Evolutionary conservation across 2,888 invertebrate genomes (phyloP), one percentile per base, ranked within the genome.

Genomic region (Neoscelio sp.): DNA sequence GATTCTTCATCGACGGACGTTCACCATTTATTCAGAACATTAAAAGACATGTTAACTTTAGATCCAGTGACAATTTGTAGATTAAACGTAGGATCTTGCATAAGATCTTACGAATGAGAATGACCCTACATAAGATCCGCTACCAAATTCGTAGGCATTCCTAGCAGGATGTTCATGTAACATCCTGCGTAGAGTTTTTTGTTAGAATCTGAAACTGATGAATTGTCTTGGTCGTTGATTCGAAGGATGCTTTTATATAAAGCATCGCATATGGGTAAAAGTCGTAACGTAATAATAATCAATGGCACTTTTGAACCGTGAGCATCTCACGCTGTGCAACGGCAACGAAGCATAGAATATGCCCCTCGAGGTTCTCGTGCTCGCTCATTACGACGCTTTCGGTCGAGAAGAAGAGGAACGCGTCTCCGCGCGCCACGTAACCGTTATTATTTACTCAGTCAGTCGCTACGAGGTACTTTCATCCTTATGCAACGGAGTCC

Each of bases 391-490:
- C 52, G 75, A 73, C 54, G 68, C 75, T 77, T 77, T 80, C 65
- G 70, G 77, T 28, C 52, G 33, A 58, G 70, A 52, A 60, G 82
- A 83, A 81, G 82, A 84, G 54, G 73, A 73, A 70, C 54, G 23
- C 74, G 79, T 83, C 84, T 82, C 78, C 78, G 78, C 81, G 82
- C 81, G 83, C 84, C 85, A 85, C 85, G 88, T 86, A 88, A 89
- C 89, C 85, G 88, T 89, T 89, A 89, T 89, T 89, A 89, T 89
- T 89, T 89, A 86, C 87, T 87, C 87, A 87, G 85, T 87, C 87
- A 83, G 84, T 87, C 85, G 85, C 84, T 86, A 82, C 83, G 80
- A 82, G 83, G 82, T 85, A 87, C 88, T 89, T 88, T 89, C 87
- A 87, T 88, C 86, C 87, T 89, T 89, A 87, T 87, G 89, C 88